Base-by-base conservation (phyloP, 2,888 invertebrate species). In the Noctua janthina region DNA sequence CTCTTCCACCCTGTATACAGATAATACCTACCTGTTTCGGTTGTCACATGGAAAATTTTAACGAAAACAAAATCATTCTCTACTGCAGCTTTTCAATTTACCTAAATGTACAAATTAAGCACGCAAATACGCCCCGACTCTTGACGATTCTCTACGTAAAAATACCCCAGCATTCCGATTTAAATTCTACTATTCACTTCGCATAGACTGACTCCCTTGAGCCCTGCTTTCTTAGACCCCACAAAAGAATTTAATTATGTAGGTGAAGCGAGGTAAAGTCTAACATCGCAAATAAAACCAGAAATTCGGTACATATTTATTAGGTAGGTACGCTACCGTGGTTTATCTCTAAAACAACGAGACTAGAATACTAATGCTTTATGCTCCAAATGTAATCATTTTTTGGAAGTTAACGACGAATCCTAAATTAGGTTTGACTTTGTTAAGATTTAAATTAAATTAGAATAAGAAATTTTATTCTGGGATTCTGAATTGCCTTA, bases 231-330 rank as follows among this genome's bases (percentile, higher is more conserved):
- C 82, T 86, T 79, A 76, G 84, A 78, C 70, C 73, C 83, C 85
- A 87, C 87, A 87, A 90, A 89, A 90, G 85, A 90, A 89, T 89
- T 89, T 89, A 89, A 89, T 90, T 89, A 89, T 89, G 81, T 90
- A 89, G 78, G 90, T 83, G 80, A 81, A 83, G 73, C 64, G 71
- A 82, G 82, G 82, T 88, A 83, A 78, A 79, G 71, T 83, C 78
- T 84, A 74, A 88, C 78, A 83, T 76, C 49, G 87, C 68, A 84
- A 87, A 89, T 90, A 90, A 90, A 90, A 85, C 79, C 79, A 78
- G 79, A 89, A 90, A 78, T 87, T 87, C 78, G 70, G 87, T 89
- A 85, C 87, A 83, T 85, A 89, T 89, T 89, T 87, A 85, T 75
- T 76, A 82, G 78, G 69, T 78, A 83, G 76, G 76, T 74, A 78